Percentiles rank a stretch among this genome's conserved stretches.
phyloP scores from a whole-genome alignment of 2,113 vertebrate species.

The Oncorhynchus masou region DNA sequence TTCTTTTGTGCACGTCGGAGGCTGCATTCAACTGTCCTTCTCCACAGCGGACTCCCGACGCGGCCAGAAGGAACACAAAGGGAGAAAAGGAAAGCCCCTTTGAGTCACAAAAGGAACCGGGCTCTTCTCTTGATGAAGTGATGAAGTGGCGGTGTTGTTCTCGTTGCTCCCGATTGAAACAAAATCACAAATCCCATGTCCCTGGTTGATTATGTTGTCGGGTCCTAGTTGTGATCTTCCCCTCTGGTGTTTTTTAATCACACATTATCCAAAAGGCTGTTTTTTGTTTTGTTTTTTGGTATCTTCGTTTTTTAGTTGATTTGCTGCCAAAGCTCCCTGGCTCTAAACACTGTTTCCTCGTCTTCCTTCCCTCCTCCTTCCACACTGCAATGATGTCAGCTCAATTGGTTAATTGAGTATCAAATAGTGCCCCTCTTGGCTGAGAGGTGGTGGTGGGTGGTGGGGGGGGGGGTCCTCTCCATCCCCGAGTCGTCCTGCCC shows the following conservation, averaged over 20 bases:
- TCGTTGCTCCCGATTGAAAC: conserved; percentile 70
- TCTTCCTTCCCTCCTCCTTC: conserved; percentile 71
- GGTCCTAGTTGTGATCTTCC: conserved; percentile 45
- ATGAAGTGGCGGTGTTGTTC: conserved; percentile 61
- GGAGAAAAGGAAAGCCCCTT: conserved; percentile 78
- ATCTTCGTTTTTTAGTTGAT: conserved; percentile 75
- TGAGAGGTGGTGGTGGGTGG: conserved; percentile 43
- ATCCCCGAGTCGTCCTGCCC: conserved; percentile 56
- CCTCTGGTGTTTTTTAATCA: conserved; percentile 50
- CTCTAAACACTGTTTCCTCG: conserved; percentile 62
- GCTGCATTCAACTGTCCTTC: conserved; percentile 99
- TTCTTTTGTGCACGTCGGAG: conserved; percentile 99
- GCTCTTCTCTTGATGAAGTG: conserved; percentile 67
- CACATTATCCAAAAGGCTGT: conserved; percentile 39
- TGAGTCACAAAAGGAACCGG: conserved; percentile 78
- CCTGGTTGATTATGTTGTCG: conserved; percentile 56
- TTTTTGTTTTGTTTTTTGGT: conserved; percentile 14
- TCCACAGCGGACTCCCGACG: conserved; percentile 83
- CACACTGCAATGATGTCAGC: conserved; percentile 72
- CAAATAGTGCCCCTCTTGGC: conserved; percentile 80
- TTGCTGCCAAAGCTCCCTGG: conserved; percentile 70
- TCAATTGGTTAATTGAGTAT: conserved; percentile 83
- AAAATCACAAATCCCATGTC: conserved; percentile 80
- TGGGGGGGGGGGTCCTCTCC: background rate
- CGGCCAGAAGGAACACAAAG: conserved; percentile 86